Conservation (phyloP, 2,797 vertebrate genomes). For the Coreius guichenoti region DNA sequence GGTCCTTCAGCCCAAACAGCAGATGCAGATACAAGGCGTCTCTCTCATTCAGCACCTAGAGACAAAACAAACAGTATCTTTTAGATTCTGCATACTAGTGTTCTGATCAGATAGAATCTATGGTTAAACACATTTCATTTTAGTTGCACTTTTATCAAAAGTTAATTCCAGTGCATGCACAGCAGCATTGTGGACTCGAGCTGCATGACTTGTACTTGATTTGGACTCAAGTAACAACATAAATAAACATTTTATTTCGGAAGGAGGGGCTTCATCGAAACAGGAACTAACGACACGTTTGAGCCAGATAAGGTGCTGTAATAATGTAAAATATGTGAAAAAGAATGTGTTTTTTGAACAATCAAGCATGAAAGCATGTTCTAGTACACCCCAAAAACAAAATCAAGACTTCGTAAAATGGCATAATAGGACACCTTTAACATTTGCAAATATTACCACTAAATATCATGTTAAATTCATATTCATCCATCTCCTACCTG, state of each 20-base stretch:
- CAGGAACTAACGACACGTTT: too few species aligned
- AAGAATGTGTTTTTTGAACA: too few species aligned
- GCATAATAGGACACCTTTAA: background rate
- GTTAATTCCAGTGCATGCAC: background rate
- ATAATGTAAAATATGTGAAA: too few species aligned
- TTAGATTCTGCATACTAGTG: background rate
- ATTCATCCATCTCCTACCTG: slow-evolving; percentile 55
- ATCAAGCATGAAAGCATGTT: too few species aligned
- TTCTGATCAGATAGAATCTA: background rate
- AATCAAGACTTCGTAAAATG: too few species aligned
- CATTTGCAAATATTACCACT: background rate
- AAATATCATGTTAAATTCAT: slow-evolving; percentile 5
- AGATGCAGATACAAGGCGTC: slow-evolving; percentile 84
- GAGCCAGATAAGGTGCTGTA: too few species aligned
- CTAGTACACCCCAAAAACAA: too few species aligned
- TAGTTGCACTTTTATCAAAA: background rate
- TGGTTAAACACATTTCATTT: background rate
- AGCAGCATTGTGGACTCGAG: background rate
- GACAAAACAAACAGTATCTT: background rate
- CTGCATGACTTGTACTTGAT: background rate
- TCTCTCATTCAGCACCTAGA: slow-evolving; percentile 72
- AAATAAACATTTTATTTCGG: background rate
- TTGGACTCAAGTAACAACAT: background rate
- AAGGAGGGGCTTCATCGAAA: too few species aligned
- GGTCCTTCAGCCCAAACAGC: slow-evolving; percentile 83